Conservation (phyloP, 2,797 vertebrate genomes). For the Phoxinus dragarum region DNA sequence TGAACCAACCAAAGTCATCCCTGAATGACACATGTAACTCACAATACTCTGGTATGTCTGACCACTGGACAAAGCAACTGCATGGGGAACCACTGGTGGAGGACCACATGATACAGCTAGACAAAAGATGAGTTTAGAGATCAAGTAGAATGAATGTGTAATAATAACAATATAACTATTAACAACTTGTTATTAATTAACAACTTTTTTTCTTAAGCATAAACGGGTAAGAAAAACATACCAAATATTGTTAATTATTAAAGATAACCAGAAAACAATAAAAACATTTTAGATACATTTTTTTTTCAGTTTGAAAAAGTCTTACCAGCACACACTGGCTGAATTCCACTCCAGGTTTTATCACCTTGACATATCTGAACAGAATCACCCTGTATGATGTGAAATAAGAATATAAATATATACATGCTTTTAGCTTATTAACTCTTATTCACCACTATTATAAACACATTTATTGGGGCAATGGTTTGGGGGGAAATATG, state of each 20-base stretch:
- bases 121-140: constrained; percentile 23
- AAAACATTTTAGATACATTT: accelerated
- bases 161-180: background rate
- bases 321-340: constrained; percentile 88
- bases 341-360: constrained; percentile 85
- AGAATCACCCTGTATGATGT: constrained; percentile 80
- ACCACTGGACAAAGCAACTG: constrained; percentile 71
- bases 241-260: background rate
- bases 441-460: background rate
- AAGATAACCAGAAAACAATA: background rate
- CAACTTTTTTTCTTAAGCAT: background rate
- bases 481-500: background rate
- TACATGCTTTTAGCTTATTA: background rate
- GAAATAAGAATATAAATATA: background rate
- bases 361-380: constrained; percentile 87
- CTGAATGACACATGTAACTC: constrained; percentile 79
- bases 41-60: constrained; percentile 75
- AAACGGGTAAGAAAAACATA: background rate
- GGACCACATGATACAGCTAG: constrained; percentile 80
- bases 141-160: background rate
- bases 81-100: constrained; percentile 79
- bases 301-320: constrained; percentile 45
- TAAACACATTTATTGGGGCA: background rate
- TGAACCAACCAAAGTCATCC: constrained; percentile 79
- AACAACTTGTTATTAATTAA: too few relatives aligned